Percentiles rank a stretch among this genome's conserved stretches.
Conservation (phyloP, 1,140 invertebrate genomes). For the Trichonephila clavipes region DNA sequence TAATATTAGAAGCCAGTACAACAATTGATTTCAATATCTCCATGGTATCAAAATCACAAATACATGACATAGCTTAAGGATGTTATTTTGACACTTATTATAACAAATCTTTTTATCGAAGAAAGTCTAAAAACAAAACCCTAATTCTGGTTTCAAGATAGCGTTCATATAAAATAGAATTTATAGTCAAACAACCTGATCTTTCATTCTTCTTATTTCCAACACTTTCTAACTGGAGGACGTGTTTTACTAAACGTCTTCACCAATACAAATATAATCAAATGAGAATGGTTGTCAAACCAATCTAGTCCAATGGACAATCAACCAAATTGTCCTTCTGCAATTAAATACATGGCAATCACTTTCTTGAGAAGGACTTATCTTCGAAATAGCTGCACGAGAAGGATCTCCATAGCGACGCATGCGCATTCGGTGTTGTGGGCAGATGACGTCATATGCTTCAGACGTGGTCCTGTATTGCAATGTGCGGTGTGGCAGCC, state of each 20-base stretch:
- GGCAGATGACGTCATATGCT: not conserved
- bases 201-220: not conserved
- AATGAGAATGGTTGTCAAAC: too few relatives aligned
- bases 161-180: conserved; percentile 19
- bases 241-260: not conserved
- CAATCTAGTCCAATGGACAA: not conserved
- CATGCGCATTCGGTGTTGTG: not conserved
- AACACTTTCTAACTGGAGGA: not conserved
- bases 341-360: not conserved
- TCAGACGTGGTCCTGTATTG: conserved; percentile 77
- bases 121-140: not conserved
- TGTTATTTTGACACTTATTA: not conserved
- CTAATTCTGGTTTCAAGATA: not conserved
- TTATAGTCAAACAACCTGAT: not conserved
- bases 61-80: not conserved
- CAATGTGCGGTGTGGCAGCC: conserved; percentile 83
- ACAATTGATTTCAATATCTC: not conserved
- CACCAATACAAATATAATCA: not conserved
- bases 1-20: too few relatives aligned
- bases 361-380: conserved; percentile 14
- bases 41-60: not conserved
- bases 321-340: conserved; percentile 6
- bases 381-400: conserved; percentile 51
- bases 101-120: not conserved
- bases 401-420: not conserved